Conservation (phyloP, 2,113 vertebrate genomes). For the Rhineura floridana region DNA sequence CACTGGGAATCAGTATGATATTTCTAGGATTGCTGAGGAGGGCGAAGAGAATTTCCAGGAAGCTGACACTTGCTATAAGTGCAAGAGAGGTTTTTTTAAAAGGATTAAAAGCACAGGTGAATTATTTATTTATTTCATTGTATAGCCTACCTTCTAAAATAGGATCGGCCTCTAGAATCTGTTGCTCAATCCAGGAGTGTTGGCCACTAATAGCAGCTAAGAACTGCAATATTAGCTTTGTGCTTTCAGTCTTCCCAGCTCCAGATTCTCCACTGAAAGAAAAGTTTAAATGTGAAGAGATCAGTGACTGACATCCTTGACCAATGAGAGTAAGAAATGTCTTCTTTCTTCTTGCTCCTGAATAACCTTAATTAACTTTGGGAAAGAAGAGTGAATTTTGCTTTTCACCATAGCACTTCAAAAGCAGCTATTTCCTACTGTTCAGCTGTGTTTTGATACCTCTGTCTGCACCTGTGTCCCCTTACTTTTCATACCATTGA, state of each 20-base stretch:
- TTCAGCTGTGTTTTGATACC: neutral
- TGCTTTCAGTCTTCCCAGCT: conserved; percentile 96
- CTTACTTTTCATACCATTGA: neutral
- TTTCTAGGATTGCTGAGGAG: too few species aligned
- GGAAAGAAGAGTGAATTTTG: neutral
- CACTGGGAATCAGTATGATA: too few species aligned
- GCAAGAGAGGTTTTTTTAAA: neutral
- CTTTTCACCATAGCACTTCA: neutral
- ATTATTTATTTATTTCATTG: too few species aligned
- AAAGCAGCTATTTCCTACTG: neutral
- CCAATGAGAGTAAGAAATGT: neutral
- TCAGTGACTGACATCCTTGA: neutral
- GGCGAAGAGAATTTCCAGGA: too few species aligned
- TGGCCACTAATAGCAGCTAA: conserved; percentile 92
- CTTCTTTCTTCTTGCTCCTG: neutral
- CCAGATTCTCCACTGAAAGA: conserved; percentile 91
- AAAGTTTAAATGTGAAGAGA: neutral
- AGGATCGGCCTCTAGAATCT: conserved; percentile 95
- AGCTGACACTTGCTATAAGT: neutral
- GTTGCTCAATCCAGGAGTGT: conserved; percentile 96
- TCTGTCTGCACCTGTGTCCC: neutral
- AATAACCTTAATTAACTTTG: neutral
- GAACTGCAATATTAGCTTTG: conserved; percentile 95
- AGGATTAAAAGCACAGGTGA: neutral
- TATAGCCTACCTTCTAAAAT: conserved; percentile 89